These are phyloP conservation scores for Ischnus inquisitorius DNA, from an alignment of 2,888 invertebrate genomes.

Conservation along the genomic window DNA sequence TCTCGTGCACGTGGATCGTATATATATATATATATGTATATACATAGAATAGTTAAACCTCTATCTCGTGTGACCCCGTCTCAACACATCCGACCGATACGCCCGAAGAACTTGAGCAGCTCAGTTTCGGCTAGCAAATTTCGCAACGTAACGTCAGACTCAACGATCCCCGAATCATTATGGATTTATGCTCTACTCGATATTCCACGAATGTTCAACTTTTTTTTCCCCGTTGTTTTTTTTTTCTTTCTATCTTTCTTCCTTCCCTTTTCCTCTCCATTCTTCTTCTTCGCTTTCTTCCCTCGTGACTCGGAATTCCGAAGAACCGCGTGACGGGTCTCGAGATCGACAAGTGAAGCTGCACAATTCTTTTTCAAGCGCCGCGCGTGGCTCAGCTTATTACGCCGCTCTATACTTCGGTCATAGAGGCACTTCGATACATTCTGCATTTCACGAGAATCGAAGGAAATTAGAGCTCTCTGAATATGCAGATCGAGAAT, in stretches of 20 bases:
- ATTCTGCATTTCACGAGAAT: not conserved
- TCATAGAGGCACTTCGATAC: not conserved
- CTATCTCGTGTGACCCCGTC: constrained; percentile 8
- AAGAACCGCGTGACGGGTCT: not conserved
- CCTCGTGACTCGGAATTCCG: not conserved
- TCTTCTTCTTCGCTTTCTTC: not conserved
- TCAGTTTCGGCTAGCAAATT: constrained; percentile 7
- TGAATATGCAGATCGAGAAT: constrained; percentile 1
- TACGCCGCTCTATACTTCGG: not conserved
- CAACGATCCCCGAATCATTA: constrained; percentile 12
- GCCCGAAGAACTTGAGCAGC: not conserved
- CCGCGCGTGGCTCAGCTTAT: not conserved
- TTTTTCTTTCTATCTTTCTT: not conserved
- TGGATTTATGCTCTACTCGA: constrained; percentile 25
- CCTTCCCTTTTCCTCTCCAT: not conserved
- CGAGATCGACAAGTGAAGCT: constrained; percentile 14
- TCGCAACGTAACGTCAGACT: constrained; percentile 9
- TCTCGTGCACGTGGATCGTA: constrained; percentile 45
- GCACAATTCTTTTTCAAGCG: constrained; percentile 4
- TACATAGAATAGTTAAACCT: constrained; percentile 10
- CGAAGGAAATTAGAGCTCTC: not conserved
- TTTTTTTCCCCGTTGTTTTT: not conserved
- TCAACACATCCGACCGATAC: constrained; percentile 1
- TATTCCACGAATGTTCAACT: constrained; percentile 11
- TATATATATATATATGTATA: not conserved